Percentiles rank a stretch among this genome's conserved stretches.
Conservation (phyloP, 2,888 invertebrate species). For the Acanthopleura granulata region DNA sequence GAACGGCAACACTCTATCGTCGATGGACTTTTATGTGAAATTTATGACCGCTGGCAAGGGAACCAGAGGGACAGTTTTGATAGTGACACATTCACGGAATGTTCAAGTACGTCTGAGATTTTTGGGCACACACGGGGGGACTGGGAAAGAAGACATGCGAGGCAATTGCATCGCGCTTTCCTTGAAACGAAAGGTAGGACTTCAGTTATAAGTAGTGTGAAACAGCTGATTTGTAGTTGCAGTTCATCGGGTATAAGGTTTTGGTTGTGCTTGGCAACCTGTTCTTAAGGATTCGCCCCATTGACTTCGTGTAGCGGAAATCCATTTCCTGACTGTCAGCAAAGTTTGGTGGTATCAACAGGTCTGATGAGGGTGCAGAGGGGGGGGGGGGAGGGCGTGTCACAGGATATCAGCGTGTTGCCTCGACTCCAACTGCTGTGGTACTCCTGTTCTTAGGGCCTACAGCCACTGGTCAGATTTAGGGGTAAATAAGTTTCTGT, state of each 20-base stretch:
- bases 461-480: too few relatives aligned
- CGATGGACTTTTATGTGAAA: slow-evolving; percentile 66
- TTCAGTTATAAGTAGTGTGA: not conserved
- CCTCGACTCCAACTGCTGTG: too few relatives aligned
- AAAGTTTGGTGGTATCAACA: too few relatives aligned
- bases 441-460: too few relatives aligned
- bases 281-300: too few relatives aligned
- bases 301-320: too few relatives aligned
- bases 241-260: too few relatives aligned
- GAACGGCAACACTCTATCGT: slow-evolving; percentile 49
- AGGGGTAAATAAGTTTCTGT: too few relatives aligned
- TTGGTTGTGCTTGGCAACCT: too few relatives aligned
- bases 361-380: not conserved
- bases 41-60: slow-evolving; percentile 65
- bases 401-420: too few relatives aligned
- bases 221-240: not conserved
- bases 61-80: slow-evolving; percentile 62
- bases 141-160: slow-evolving; percentile 38
- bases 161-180: slow-evolving; percentile 45
- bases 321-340: too few relatives aligned
- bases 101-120: slow-evolving; percentile 64
- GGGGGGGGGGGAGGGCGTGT: slow-evolving; percentile 9
- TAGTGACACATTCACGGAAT: slow-evolving; percentile 68
- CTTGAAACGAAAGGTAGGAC: slow-evolving; percentile 60
- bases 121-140: slow-evolving; percentile 28